Percentiles rank a stretch among this genome's conserved stretches.
Conservation (phyloP, 2,113 vertebrate genomes). For the Cebus imitator region DNA sequence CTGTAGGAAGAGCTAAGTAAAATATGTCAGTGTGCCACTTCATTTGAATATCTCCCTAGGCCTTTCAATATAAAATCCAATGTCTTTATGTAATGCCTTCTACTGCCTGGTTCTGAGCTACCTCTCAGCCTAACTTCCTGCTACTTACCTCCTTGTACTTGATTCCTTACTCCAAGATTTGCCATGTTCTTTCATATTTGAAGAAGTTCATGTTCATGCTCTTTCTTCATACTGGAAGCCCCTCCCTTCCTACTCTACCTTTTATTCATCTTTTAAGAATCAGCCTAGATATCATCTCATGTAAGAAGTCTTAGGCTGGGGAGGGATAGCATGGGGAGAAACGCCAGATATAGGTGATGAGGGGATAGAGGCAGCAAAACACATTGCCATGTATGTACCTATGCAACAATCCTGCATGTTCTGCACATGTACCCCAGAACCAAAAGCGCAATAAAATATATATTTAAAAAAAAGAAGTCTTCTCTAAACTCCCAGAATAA, state of each 20-base stretch:
- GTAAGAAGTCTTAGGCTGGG: not conserved
- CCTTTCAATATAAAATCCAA: not conserved
- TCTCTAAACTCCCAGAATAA: not conserved
- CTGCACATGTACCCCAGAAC: too few species aligned
- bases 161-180: not conserved
- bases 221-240: not conserved
- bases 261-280: conserved; percentile 13
- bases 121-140: not conserved
- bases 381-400: too few species aligned
- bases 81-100: conserved; percentile 1
- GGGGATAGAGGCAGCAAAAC: too few species aligned
- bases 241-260: not conserved
- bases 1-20: not conserved
- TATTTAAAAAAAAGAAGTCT: not conserved
- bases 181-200: not conserved
- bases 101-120: not conserved
- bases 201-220: not conserved
- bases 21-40: not conserved
- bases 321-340: too few species aligned
- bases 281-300: not conserved
- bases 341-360: too few species aligned
- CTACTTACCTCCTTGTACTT: not conserved
- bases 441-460: too few species aligned
- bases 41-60: not conserved
- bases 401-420: too few species aligned